Conservation (phyloP, 2,797 vertebrate species). For the Alca torda region DNA sequence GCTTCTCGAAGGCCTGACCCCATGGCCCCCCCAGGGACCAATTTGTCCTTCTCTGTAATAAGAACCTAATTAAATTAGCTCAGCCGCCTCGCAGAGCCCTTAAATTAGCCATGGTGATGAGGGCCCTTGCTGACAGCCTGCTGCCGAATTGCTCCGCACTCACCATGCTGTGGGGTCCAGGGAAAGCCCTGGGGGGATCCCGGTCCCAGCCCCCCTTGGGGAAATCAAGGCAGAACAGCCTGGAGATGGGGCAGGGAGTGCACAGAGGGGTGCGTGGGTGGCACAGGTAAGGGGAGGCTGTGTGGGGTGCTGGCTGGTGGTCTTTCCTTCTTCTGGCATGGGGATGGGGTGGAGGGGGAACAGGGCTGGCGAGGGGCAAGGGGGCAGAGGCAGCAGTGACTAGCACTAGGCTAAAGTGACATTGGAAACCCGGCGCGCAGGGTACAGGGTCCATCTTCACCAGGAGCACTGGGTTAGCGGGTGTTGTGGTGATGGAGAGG, state of each 20-base stretch:
- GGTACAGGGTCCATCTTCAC: neutral
- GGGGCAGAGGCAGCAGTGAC: neutral
- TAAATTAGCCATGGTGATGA: conserved; percentile 21
- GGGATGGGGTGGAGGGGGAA: neutral
- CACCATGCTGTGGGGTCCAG: neutral
- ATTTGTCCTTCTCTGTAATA: conserved; percentile 58
- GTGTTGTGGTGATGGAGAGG: neutral
- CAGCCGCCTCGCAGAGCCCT: neutral
- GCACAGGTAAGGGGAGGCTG: too few relatives aligned
- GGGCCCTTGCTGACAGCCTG: neutral
- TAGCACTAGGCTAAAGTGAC: neutral
- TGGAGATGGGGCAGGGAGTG: neutral
- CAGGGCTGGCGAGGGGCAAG: neutral
- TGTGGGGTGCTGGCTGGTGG: neutral
- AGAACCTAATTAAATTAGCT: conserved; percentile 71
- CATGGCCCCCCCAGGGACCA: neutral
- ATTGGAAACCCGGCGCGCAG: neutral
- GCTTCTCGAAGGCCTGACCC: conserved; percentile 22
- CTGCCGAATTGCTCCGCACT: neutral
- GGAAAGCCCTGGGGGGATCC: neutral
- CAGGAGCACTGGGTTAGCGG: neutral
- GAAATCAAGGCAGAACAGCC: neutral
- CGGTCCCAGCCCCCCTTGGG: rapidly evolving
- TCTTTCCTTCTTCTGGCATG: neutral
- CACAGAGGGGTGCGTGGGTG: neutral